Evolutionary conservation across 2,888 invertebrate species (phyloP).

Genomic region (Cotesia congregata): DNA sequence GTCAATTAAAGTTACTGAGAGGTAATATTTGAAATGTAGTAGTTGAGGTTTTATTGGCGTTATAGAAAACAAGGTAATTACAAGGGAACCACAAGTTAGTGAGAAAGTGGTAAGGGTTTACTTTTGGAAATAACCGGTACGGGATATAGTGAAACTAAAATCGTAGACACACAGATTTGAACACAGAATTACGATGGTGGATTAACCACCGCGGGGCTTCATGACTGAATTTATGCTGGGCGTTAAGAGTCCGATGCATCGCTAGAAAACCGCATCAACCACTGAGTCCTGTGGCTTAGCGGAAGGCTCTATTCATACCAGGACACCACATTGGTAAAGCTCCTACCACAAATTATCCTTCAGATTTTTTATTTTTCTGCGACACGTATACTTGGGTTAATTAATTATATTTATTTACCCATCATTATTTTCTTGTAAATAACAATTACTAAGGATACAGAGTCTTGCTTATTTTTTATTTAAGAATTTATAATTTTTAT

Average conservation of each 20-base stretch:
- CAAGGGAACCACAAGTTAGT: neutral
- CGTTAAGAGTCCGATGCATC: conserved; percentile 54
- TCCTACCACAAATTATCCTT: conserved; percentile 35
- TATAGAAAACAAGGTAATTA: neutral
- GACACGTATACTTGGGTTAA: conserved; percentile 24
- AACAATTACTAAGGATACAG: neutral
- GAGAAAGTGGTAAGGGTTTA: conserved; percentile 4
- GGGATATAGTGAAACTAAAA: conserved; percentile 30
- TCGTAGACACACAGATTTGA: conserved; percentile 35
- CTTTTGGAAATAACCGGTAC: conserved; percentile 17
- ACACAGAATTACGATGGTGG: conserved; percentile 47
- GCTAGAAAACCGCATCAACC: conserved; percentile 52
- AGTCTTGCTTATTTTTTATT: neutral
- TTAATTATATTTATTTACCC: conserved; percentile 11
- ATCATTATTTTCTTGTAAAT: neutral
- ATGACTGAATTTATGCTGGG: conserved; percentile 52
- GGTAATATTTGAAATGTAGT: neutral
- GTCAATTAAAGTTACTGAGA: conserved; percentile 36
- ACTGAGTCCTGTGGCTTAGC: conserved; percentile 36
- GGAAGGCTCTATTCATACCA: conserved; percentile 30
- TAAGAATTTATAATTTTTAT: no score
- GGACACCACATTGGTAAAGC: conserved; percentile 27
- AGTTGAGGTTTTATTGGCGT: neutral
- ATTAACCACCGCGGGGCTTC: conserved; percentile 49
- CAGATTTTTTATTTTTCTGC: conserved; percentile 18